Evolutionary conservation across 2,113 vertebrate genomes (phyloP).

Genomic region (Lophura nycthemera): DNA sequence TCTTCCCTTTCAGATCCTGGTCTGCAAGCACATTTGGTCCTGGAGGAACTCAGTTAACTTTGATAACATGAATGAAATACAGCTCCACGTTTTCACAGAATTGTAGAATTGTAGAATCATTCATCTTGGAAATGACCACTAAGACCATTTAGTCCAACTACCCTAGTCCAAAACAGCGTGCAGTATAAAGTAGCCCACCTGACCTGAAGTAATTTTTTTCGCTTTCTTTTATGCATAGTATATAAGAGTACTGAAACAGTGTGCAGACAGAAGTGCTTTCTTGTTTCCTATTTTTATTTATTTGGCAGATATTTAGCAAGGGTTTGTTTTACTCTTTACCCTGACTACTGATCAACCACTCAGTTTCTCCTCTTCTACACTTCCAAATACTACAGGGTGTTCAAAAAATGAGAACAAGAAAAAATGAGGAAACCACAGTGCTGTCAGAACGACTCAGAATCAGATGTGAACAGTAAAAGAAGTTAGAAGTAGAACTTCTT

Average conservation of each 20-base stretch:
- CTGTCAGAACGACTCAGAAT: background rate
- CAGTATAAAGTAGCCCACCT: background rate
- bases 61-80: background rate
- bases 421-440: background rate
- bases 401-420: background rate
- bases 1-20: background rate
- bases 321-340: background rate
- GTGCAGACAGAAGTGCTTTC: background rate
- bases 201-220: background rate
- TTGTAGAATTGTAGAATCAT: too few species aligned
- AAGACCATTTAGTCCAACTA: too few species aligned
- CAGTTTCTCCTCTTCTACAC: background rate
- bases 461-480: background rate
- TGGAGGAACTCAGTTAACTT: background rate
- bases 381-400: rapidly evolving
- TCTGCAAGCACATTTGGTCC: background rate
- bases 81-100: background rate
- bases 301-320: background rate
- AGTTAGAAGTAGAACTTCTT: background rate
- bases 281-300: background rate
- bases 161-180: background rate
- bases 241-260: background rate
- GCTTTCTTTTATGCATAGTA: background rate
- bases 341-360: background rate
- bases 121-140: too few species aligned